Percentiles rank a stretch among this genome's conserved stretches.
These are phyloP conservation scores for Enoplosus armatus DNA, from an alignment of 2,797 vertebrate species.

Conservation along the genomic window DNA sequence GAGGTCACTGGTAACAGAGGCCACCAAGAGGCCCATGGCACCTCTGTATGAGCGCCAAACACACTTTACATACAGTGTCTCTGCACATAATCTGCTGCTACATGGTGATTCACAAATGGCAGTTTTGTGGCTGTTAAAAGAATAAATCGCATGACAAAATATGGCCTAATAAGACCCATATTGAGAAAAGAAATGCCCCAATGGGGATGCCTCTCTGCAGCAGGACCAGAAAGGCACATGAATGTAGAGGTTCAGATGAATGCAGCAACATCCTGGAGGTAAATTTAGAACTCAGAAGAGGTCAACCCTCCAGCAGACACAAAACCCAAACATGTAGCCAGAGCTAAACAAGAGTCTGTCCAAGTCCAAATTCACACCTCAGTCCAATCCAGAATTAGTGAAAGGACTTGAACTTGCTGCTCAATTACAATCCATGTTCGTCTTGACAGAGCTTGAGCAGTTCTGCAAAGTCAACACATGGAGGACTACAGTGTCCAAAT, in stretches of 20 bases:
- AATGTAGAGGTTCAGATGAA: not conserved
- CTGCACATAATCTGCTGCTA: not conserved
- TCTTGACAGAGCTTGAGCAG: not conserved
- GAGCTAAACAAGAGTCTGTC: not conserved
- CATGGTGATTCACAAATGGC: not conserved
- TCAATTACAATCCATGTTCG: not conserved
- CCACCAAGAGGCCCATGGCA: not conserved
- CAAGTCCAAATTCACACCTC: not conserved
- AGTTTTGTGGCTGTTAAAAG: not conserved
- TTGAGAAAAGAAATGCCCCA: not conserved
- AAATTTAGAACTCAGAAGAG: not conserved
- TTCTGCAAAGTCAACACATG: not conserved
- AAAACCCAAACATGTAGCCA: not conserved
- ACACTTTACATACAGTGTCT: not conserved
- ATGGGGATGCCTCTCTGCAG: slow-evolving; percentile 2
- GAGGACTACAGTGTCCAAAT: not conserved
- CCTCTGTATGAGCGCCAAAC: not conserved
- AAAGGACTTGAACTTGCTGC: not conserved
- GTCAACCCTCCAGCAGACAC: not conserved
- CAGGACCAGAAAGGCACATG: not conserved
- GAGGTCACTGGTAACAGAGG: not conserved
- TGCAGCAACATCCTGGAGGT: not conserved
- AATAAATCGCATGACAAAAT: not conserved
- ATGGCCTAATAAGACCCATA: not conserved
- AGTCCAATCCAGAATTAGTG: slow-evolving; percentile 2